Evolutionary conservation across 1,140 invertebrate genomes (phyloP).

Genomic region (Diploscapter pachys): DNA sequence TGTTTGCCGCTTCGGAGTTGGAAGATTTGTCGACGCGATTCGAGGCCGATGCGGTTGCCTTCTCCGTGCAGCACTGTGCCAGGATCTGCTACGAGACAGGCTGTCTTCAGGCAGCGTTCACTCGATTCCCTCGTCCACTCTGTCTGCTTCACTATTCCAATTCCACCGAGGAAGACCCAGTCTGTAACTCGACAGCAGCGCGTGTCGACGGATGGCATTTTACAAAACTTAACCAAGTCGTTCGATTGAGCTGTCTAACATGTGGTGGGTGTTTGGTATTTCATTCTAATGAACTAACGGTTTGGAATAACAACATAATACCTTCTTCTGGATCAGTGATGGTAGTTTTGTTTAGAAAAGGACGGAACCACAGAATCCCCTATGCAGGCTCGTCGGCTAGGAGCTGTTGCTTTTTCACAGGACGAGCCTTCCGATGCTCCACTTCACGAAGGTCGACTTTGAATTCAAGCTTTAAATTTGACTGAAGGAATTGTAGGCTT

Average conservation of each 20-base stretch:
- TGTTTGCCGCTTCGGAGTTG: constrained; percentile 44
- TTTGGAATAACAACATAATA: too few relatives aligned
- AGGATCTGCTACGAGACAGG: constrained; percentile 45
- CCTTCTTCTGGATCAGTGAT: too few relatives aligned
- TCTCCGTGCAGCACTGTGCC: constrained; percentile 51
- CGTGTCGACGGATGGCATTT: constrained; percentile 44
- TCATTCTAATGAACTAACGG: too few relatives aligned
- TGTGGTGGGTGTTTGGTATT: constrained; percentile 38
- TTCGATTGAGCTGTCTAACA: constrained; percentile 45
- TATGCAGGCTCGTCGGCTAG: too few relatives aligned
- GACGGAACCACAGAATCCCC: too few relatives aligned
- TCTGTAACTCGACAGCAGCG: constrained; percentile 10
- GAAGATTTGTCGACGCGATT: constrained; percentile 46
- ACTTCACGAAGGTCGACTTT: too few relatives aligned
- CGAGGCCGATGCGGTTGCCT: constrained; percentile 48
- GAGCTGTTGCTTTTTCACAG: too few relatives aligned
- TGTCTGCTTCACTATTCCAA: constrained; percentile 53
- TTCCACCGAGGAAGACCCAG: constrained; percentile 1
- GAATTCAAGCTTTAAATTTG: too few relatives aligned
- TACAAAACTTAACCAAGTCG: constrained; percentile 51
- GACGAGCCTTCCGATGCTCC: too few relatives aligned
- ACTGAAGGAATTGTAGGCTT: constrained; percentile 36
- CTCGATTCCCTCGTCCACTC: constrained; percentile 55
- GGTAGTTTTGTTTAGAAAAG: too few relatives aligned
- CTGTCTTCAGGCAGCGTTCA: constrained; percentile 53